phyloP scores from a whole-genome alignment of 2,888 invertebrate genomes.

The Idaea aversata region DNA sequence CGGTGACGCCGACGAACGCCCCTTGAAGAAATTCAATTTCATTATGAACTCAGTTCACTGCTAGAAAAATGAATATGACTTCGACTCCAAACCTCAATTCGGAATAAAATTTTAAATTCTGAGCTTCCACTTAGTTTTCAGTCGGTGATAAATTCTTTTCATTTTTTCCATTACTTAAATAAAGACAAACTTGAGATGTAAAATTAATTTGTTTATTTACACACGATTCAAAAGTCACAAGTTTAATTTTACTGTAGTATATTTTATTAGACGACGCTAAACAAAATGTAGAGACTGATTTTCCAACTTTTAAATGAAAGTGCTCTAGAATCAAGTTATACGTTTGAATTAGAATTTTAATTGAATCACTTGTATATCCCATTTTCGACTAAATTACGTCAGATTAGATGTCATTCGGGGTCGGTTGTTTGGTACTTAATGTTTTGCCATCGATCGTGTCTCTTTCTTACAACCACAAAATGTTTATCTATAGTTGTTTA shows the following conservation, averaged over 20 bases:
- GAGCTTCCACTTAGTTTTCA: slow-evolving; percentile 15
- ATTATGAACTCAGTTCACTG: slow-evolving; percentile 50
- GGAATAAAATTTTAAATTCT: slow-evolving; percentile 34
- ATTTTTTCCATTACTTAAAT: slow-evolving; percentile 5
- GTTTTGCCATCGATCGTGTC: slow-evolving; percentile 56
- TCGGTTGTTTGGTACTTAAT: slow-evolving; percentile 41
- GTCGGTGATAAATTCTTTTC: slow-evolving; percentile 8
- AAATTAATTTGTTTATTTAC: not conserved
- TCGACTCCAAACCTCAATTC: slow-evolving; percentile 29
- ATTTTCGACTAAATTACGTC: slow-evolving; percentile 50
- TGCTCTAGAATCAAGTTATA: slow-evolving; percentile 37
- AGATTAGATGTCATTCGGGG: slow-evolving; percentile 50
- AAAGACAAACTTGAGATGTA: not conserved
- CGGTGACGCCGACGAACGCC: slow-evolving; percentile 38
- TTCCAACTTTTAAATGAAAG: slow-evolving; percentile 27
- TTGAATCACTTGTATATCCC: slow-evolving; percentile 40
- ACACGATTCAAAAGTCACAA: not conserved
- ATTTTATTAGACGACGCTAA: not conserved
- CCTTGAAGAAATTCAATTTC: slow-evolving; percentile 66
- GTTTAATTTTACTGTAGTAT: slow-evolving; percentile 1
- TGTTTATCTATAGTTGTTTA: slow-evolving; percentile 53
- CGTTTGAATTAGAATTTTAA: slow-evolving; percentile 44
- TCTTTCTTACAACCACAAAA: slow-evolving; percentile 39
- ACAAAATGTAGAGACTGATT: slow-evolving; percentile 7
- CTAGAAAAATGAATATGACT: slow-evolving; percentile 47